Base-by-base conservation (phyloP, 2,797 vertebrate genomes). In the Acanthurus lineatus region DNA sequence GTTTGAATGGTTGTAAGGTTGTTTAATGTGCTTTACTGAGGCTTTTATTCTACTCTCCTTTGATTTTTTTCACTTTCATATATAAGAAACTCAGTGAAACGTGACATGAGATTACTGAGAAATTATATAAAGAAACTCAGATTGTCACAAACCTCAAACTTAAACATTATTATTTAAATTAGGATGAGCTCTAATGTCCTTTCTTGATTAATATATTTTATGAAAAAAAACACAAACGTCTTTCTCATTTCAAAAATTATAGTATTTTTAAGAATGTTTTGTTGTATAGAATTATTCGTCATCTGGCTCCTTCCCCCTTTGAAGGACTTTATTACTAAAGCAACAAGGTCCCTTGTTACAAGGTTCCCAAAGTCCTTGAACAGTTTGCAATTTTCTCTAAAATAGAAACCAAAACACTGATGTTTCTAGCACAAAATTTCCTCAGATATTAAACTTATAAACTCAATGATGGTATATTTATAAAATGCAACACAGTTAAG, bases 291-390 rank as follows among this genome's bases (percentile, higher is more conserved):
- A 61, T 38, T 42, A 65, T 42, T 65, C 35, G 71, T 44, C 44
- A 66, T 61, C 20, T 25, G 60, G 51, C 44, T 62, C 17, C 20
- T 66, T 66, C 56, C 17, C 17, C 14, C 53, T 69, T 42, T 54
- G 14, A 54, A 40, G 59, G 53, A 40, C 49, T 61, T 56, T 44
- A 52, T 45, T 9, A 59, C 10, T 20, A 4, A 5, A 77, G 56
- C 2, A 5, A 61, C 19, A 9, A 19, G 16, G 44, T 1, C 14
- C 17, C 22, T 32, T 32, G 48, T 54, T 40, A 25, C 56, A 44
- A 61, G 42, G 28, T 22, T 61, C 44, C 52, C 52, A 64, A 44
- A 60, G 60, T 64, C 53, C 25, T 42, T 40, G 19, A 2, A 38
- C 47, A 32, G 22, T 3, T 19, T 19, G 44, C 20, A 11, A 32